Base-by-base conservation (phyloP, 2,113 vertebrate species). In the Neoarius graeffei region DNA sequence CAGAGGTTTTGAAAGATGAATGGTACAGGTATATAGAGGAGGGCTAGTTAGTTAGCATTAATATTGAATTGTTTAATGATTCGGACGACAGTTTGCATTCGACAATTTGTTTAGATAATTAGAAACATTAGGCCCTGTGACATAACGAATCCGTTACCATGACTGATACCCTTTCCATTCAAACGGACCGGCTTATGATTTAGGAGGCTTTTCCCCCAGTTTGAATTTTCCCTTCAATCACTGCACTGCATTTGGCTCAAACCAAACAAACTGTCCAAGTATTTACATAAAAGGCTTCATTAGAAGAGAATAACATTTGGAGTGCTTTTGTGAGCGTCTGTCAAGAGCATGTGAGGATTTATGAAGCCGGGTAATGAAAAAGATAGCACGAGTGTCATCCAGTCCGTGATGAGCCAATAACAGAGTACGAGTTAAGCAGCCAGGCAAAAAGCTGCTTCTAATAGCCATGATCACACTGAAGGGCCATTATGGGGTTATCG, bases 361-460 rank as follows among this genome's bases (percentile, higher is more conserved):
- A 88, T 91, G 87, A 88, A 83, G 86, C 85, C 64, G 83, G 66
- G 87, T 91, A 91, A 91, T 91, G 89, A 87, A 90, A 90, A 85
- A 91, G 89, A 90, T 89, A 88, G 81, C 82, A 85, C 23, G 76
- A 87, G 89, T 91, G 89, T 85, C 87, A 91, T 90, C 89, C 83
- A 89, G 83, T 59, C 84, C 13, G 30, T 87, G 52, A 87, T 71
- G 87, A 91, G 88, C 87, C 90, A 91, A 89, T 87, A 88, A 88
- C 83, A 7, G 82, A 73, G 87, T 90, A 88, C 73, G 77, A 77
- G 56, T 91, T 84, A 84, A 91, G 89, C 80, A 83, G 85, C 57
- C 66, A 13, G 62, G 48, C 73, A 73, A 89, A 88, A 91, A 88
- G 85, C 87, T 88, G 84, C 59, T 74, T 85, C 88, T 89, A 90